phyloP scores from a whole-genome alignment of 2,797 vertebrate genomes.

The Telmatherina bonti region DNA sequence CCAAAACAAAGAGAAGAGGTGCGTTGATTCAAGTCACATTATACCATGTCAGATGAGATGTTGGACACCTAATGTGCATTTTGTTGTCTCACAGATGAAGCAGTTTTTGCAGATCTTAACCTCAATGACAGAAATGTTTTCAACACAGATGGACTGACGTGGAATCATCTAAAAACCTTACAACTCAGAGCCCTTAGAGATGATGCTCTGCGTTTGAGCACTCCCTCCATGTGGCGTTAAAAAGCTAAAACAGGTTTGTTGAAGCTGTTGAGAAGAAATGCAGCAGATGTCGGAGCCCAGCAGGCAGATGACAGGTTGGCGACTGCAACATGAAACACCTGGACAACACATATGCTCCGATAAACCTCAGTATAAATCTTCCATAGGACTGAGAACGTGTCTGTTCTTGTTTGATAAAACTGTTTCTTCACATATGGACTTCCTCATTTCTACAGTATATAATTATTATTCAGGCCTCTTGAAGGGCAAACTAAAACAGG shows the following conservation, averaged over 20 bases:
- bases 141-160: too few species aligned
- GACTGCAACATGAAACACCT: neutral
- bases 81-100: too few species aligned
- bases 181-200: too few species aligned
- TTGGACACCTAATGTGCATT: neutral
- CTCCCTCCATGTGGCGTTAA: too few species aligned
- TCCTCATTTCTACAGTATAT: slow-evolving; percentile 12
- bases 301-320: neutral
- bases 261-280: too few species aligned
- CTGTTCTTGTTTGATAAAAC: neutral
- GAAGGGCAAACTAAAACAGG: slow-evolving; percentile 39
- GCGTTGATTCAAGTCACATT: neutral
- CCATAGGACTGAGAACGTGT: too few species aligned
- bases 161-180: too few species aligned
- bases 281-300: neutral
- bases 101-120: too few species aligned
- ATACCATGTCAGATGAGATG: neutral
- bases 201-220: too few species aligned
- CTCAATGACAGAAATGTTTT: too few species aligned
- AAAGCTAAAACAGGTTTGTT: too few species aligned
- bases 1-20: too few species aligned
- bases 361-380: neutral
- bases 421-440: neutral
- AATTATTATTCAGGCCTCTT: slow-evolving; percentile 10
- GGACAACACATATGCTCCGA: neutral